These are phyloP conservation scores for Heliothis subflexa DNA, from an alignment of 1,140 invertebrate species.

Conservation along the genomic window DNA sequence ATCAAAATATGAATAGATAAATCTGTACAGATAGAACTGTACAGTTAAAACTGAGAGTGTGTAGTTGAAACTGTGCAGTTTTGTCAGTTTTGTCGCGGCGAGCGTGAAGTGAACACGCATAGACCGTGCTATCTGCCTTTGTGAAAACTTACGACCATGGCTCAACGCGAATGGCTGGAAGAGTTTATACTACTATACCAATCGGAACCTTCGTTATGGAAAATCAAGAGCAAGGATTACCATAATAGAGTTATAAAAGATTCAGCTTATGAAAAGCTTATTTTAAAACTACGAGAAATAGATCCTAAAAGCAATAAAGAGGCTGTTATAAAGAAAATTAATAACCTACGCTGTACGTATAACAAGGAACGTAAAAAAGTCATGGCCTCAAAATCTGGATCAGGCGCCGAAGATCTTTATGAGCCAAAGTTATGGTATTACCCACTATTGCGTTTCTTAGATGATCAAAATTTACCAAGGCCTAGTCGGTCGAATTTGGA, in stretches of 20 bases:
- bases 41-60: not conserved
- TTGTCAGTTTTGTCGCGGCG: not conserved
- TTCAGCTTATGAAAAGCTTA: too few relatives aligned
- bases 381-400: too few relatives aligned
- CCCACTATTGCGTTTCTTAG: too few relatives aligned
- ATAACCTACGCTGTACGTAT: conserved; percentile 5
- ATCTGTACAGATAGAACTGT: not conserved
- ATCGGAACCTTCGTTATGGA: conserved; percentile 75
- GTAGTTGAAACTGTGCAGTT: not conserved
- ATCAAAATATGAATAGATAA: too few relatives aligned
- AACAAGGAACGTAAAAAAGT: conserved; percentile 40
- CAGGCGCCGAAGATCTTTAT: too few relatives aligned
- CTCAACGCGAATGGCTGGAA: conserved; percentile 28
- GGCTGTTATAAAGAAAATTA: conserved; percentile 14
- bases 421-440: too few relatives aligned
- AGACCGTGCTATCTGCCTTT: not conserved
- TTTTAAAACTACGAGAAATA: conserved; percentile 25
- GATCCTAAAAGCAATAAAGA: conserved; percentile 37
- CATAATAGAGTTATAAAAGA: conserved; percentile 64
- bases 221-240: conserved; percentile 76
- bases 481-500: too few relatives aligned
- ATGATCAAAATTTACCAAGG: too few relatives aligned
- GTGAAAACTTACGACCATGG: not conserved
- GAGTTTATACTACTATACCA: conserved; percentile 78
- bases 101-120: not conserved